Conservation (phyloP, 2,113 vertebrate species). For the Hyperoodon ampullatus region DNA sequence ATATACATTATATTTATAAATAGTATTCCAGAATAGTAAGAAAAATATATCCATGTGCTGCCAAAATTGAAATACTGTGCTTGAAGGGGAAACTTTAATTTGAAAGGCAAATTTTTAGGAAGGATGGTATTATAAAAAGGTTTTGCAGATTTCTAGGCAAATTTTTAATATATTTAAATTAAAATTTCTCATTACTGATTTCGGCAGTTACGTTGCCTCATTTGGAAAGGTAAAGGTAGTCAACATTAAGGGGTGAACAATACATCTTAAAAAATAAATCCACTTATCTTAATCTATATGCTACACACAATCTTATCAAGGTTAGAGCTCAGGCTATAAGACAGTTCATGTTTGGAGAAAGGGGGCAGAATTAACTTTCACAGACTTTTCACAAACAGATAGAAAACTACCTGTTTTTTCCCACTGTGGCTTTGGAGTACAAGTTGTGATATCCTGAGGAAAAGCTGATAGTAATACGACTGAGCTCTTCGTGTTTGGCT, state of each 20-base stretch:
- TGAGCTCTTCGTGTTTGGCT: not conserved
- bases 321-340: not conserved
- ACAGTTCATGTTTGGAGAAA: not conserved
- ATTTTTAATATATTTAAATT: slow-evolving; percentile 11
- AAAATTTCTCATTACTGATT: slow-evolving; percentile 6
- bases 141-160: not conserved
- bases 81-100: slow-evolving; percentile 19
- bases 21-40: not conserved
- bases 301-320: not conserved
- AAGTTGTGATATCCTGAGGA: not conserved
- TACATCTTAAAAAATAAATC: not conserved
- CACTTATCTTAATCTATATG: not conserved
- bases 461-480: not conserved
- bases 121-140: not conserved
- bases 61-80: not conserved
- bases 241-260: not conserved
- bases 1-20: not conserved
- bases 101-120: slow-evolving; percentile 24
- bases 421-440: not conserved
- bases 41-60: not conserved
- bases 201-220: not conserved
- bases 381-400: not conserved
- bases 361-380: not conserved
- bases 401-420: not conserved
- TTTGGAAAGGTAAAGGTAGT: slow-evolving; percentile 11